These are phyloP conservation scores for Andrena hattorfiana DNA, from an alignment of 2,888 invertebrate genomes.

Conservation along the genomic window DNA sequence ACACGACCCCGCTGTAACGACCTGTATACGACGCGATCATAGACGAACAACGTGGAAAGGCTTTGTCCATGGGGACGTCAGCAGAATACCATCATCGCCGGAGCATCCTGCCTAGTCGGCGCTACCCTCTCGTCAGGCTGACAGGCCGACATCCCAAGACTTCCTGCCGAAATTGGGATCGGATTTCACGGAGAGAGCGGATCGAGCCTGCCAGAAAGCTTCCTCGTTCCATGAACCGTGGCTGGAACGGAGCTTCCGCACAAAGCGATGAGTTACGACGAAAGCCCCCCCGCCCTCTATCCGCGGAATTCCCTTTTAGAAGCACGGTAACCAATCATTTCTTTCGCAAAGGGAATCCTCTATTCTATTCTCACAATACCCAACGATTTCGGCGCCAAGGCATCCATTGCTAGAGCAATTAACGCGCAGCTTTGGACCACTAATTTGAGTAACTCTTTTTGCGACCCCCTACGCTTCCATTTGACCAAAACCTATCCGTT, in stretches of 20 bases:
- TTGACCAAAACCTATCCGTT: not conserved
- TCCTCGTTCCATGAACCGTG: not conserved
- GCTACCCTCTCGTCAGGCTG: conserved; percentile 30
- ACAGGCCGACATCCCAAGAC: conserved; percentile 19
- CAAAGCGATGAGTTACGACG: conserved; percentile 60
- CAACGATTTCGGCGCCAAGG: not conserved
- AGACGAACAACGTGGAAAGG: not conserved
- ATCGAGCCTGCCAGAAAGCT: not conserved
- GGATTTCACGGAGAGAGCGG: conserved; percentile 26
- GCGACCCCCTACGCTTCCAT: not conserved
- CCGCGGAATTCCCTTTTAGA: conserved; percentile 34
- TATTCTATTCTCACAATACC: not conserved
- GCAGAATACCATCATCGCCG: conserved; percentile 4
- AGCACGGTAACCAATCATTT: conserved; percentile 44
- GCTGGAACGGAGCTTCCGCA: conserved; percentile 53
- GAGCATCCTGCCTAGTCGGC: conserved; percentile 29
- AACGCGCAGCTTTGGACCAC: not conserved
- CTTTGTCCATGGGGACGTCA: conserved; percentile 13
- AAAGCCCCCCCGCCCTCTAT: conserved; percentile 31
- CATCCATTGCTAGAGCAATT: not conserved
- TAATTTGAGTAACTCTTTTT: not conserved
- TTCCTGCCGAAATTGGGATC: conserved; percentile 38
- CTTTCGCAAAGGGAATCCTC: not conserved
- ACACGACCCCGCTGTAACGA: not conserved
- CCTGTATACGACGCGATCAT: not conserved